Evolutionary conservation across 2,113 vertebrate species (phyloP), one percentile per base, ranked within the genome.

Genomic region (Spermophilus dauricus): DNA sequence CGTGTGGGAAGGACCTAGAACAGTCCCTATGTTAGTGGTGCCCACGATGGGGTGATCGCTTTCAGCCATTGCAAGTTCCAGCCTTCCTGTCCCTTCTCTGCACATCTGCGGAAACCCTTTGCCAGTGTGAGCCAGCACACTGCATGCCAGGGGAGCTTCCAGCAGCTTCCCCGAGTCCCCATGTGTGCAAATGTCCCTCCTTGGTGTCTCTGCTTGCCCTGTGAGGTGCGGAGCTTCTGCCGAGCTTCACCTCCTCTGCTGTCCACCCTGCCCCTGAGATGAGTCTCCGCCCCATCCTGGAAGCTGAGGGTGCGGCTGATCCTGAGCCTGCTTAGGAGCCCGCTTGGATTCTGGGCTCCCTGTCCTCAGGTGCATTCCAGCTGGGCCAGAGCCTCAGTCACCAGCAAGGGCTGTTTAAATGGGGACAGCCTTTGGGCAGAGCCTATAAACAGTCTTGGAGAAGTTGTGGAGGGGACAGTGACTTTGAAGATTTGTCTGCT

Each of bases 371-470:
- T 94, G 69, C n/a, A 65, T 95, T 95, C 95, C 56, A 61, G 69
- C 63, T 63, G 32, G 77, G 92, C 34, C 97, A 84, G 83, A 84
- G 72, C 84, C 94, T 58, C 22, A 65, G 78, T 95, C 94, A 87
- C 92, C 89, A 73, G 95, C 97, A 97, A 95, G 95, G 75, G 86
- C 92, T 98, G 76, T 98, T 98, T 98, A 98, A 98, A 98, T 69
- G 87, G 94, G 58, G 69, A 94, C 89, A 78, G 98, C 91, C 93
- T 97, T 98, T 96, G 97, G 87, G 94, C 58, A 58, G 63, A 24
- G 45, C 67, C 20, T 93, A 28, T 98, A 97, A 98, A 86, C 87
- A 92, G 94, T 75, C 51, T 96, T n/a, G n/a, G 89, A 88, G 53
- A 98, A 67, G 84, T 86, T 70, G 76, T 92, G 53, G 80, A 69